Conservation (phyloP, 2,113 vertebrate species). For the Arizona elegans region DNA sequence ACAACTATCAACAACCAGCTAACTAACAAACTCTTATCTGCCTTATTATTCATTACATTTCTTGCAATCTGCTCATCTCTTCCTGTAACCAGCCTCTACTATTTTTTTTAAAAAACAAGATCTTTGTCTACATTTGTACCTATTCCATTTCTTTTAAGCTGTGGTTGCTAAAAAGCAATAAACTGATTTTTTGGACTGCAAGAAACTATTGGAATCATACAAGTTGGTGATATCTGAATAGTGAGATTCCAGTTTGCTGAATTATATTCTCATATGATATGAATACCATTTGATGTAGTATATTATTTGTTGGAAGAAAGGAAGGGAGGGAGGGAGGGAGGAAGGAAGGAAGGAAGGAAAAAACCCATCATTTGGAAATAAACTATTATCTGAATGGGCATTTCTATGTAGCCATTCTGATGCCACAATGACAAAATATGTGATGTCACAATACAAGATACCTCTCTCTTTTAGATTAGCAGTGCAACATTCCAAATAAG, state of each 20-base stretch:
- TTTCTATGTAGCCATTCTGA: neutral
- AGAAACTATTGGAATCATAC: neutral
- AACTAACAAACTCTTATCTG: neutral
- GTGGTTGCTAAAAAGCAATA: neutral
- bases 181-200: neutral
- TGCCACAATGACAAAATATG: neutral
- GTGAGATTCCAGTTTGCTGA: neutral
- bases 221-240: neutral
- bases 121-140: neutral
- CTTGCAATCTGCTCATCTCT: neutral
- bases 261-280: neutral
- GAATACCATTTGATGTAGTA: neutral
- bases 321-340: neutral
- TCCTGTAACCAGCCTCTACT: neutral
- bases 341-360: neutral
- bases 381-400: neutral
- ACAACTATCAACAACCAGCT: neutral
- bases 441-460: neutral
- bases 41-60: neutral
- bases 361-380: neutral
- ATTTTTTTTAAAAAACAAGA: neutral
- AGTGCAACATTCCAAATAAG: neutral
- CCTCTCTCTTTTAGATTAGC: neutral
- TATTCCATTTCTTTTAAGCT: neutral
- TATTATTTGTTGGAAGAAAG: neutral